Evolutionary conservation across 2,888 invertebrate species (phyloP).

Genomic region (Cataglyphis albicans): DNA sequence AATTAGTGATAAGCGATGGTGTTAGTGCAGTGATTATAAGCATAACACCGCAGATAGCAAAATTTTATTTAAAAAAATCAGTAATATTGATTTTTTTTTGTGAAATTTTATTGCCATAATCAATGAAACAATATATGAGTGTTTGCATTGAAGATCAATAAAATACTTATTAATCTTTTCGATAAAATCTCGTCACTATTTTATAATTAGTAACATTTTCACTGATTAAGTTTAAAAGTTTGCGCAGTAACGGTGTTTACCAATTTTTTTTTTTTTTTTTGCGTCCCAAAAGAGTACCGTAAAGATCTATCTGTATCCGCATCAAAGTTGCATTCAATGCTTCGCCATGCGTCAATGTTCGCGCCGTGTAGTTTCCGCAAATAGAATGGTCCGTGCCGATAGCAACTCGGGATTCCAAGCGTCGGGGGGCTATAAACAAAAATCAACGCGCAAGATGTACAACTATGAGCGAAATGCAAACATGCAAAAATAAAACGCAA

Average conservation of each 20-base stretch:
- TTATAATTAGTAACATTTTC: not conserved
- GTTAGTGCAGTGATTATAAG: not conserved
- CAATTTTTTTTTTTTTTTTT: not conserved
- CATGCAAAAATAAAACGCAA: conserved; percentile 5
- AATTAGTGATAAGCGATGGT: not conserved
- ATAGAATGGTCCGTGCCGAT: not conserved
- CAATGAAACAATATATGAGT: too few species aligned
- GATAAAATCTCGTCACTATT: not conserved
- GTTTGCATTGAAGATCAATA: too few species aligned
- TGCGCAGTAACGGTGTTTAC: not conserved
- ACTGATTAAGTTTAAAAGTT: not conserved
- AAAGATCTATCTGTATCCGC: not conserved
- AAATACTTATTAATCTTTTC: not conserved
- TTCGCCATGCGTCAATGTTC: not conserved
- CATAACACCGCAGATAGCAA: not conserved
- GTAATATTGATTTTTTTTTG: too few species aligned
- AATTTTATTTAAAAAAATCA: not conserved
- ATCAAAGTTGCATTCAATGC: conserved; percentile 1
- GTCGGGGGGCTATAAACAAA: conserved; percentile 30
- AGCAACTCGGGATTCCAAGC: not conserved
- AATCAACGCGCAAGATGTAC: conserved; percentile 16
- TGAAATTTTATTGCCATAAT: too few species aligned
- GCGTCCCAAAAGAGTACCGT: not conserved
- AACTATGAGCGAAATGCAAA: not conserved
- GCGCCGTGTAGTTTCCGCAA: conserved; percentile 6